Conservation (phyloP, 1,140 invertebrate genomes). For the Brachionus angularis region DNA sequence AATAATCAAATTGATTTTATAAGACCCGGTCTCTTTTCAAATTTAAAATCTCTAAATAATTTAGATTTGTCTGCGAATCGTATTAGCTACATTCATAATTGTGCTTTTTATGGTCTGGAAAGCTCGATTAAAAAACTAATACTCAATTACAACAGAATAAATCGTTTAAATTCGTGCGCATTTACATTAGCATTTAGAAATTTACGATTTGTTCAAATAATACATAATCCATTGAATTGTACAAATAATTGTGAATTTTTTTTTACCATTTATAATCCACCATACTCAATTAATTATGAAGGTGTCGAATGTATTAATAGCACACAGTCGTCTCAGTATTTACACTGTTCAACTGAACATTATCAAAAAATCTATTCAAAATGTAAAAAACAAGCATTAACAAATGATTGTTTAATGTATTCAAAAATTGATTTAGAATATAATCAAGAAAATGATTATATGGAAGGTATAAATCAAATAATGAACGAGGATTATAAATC, state of each 20-base stretch:
- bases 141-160: conserved; percentile 27
- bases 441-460: no score
- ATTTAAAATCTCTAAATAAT: conserved; percentile 11
- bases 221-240: conserved; percentile 43
- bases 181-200: conserved; percentile 10
- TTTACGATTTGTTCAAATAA: conserved; percentile 40
- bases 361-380: neutral
- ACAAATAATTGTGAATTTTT: conserved; percentile 38
- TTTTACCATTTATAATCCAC: conserved; percentile 37
- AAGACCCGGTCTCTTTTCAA: conserved; percentile 1
- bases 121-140: neutral
- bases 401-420: conserved; percentile 7
- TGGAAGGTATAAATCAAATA: no score
- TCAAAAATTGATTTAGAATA: no score
- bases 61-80: conserved; percentile 20
- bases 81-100: neutral
- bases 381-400: neutral
- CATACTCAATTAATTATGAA: conserved; percentile 35
- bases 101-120: conserved; percentile 34
- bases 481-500: no score
- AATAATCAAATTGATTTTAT: conserved; percentile 21
- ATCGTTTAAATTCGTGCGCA: conserved; percentile 11
- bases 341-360: conserved; percentile 4
- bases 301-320: conserved; percentile 31
- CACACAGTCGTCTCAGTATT: neutral